These are phyloP conservation scores for Phasianus colchicus DNA, from an alignment of 2,113 vertebrate species.

Conservation along the genomic window DNA sequence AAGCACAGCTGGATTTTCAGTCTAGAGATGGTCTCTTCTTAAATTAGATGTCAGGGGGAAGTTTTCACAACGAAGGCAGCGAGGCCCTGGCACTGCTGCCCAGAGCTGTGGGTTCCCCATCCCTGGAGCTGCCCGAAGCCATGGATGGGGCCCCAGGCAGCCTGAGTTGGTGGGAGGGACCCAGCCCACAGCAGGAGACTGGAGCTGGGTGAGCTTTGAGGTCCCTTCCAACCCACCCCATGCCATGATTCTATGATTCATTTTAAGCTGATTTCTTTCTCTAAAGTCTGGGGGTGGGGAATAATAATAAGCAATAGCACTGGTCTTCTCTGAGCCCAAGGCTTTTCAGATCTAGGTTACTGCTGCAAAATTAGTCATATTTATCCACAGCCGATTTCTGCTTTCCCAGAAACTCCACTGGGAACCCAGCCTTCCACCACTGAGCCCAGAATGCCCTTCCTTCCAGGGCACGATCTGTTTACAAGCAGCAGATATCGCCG, in stretches of 20 bases:
- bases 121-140: too few species aligned
- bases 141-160: too few species aligned
- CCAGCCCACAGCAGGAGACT: too few species aligned
- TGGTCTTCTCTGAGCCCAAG: background rate
- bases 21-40: background rate
- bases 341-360: background rate
- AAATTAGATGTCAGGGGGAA: too few species aligned
- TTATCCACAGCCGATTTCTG: background rate
- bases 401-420: background rate
- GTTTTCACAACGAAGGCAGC: too few species aligned
- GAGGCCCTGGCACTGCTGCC: too few species aligned
- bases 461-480: accelerated
- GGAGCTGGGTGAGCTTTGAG: too few species aligned
- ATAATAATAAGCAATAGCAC: background rate
- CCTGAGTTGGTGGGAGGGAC: too few species aligned
- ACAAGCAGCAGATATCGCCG: accelerated
- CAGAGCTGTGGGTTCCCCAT: too few species aligned
- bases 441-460: background rate
- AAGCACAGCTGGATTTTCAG: background rate
- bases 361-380: background rate
- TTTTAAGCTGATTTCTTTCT: background rate
- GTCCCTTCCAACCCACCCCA: too few species aligned
- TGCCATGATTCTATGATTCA: background rate
- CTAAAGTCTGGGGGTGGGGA: background rate
- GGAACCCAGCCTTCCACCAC: background rate